phyloP scores from a whole-genome alignment of 2,888 invertebrate species.

The Megalurothrips usitatus region DNA sequence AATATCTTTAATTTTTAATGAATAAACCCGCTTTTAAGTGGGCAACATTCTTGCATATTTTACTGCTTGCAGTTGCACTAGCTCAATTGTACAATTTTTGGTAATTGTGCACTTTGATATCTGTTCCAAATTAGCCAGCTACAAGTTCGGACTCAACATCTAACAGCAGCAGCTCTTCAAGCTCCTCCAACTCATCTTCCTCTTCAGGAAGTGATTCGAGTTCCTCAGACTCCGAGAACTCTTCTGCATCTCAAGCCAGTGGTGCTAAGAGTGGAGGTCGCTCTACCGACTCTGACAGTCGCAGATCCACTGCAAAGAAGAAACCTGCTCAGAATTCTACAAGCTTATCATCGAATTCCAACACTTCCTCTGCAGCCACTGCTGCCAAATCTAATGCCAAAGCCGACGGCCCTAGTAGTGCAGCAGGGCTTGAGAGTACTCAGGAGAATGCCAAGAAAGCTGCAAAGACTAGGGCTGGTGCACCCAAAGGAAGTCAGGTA shows the following conservation, averaged over 20 bases:
- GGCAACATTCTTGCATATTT: background rate
- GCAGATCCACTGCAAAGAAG: slow-evolving; percentile 38
- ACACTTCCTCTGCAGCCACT: background rate
- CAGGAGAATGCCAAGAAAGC: slow-evolving; percentile 42
- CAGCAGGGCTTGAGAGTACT: slow-evolving; percentile 41
- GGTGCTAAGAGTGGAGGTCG: slow-evolving; percentile 38
- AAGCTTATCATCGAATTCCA: background rate
- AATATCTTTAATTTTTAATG: background rate
- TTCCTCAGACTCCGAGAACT: slow-evolving; percentile 42
- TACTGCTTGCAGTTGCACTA: background rate
- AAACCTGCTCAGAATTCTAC: slow-evolving; percentile 33
- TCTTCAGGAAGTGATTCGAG: slow-evolving; percentile 43
- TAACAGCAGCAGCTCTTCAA: slow-evolving; percentile 42
- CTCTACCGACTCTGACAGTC: slow-evolving; percentile 39
- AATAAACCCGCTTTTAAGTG: background rate
- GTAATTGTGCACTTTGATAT: background rate
- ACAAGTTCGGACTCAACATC: slow-evolving; percentile 42
- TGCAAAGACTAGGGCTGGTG: slow-evolving; percentile 43
- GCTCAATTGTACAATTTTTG: background rate
- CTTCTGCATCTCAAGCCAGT: slow-evolving; percentile 40
- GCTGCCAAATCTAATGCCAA: background rate
- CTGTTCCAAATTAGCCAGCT: slow-evolving; percentile 36
- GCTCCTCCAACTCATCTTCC: slow-evolving; percentile 42
- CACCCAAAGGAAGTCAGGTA: slow-evolving; percentile 48
- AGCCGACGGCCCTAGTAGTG: slow-evolving; percentile 26